Evolutionary conservation across 2,888 invertebrate genomes (phyloP).

Genomic region (Tinea semifulvella): DNA sequence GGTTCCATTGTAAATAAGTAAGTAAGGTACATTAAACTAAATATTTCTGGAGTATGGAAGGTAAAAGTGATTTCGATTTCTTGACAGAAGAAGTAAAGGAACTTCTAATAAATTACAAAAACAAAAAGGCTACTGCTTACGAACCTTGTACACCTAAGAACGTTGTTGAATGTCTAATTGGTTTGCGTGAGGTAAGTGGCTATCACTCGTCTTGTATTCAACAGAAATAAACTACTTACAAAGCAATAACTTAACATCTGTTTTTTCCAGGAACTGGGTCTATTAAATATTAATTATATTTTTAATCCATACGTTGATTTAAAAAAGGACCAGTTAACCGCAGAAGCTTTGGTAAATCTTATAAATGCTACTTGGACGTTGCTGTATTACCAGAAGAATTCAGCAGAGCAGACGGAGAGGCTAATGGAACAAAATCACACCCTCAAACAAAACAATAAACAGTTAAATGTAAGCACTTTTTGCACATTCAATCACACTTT

Average conservation of each 20-base stretch:
- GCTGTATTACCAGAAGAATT: slow-evolving; percentile 41
- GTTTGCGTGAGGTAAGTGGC: slow-evolving; percentile 44
- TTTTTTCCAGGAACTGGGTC: slow-evolving; percentile 40
- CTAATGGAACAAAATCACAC: slow-evolving; percentile 45
- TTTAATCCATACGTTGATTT: slow-evolving; percentile 52
- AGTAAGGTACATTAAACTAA: too few species aligned
- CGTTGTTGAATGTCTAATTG: slow-evolving; percentile 49
- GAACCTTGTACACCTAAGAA: slow-evolving; percentile 51
- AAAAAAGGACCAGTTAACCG: slow-evolving; percentile 28
- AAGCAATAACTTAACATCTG: too few species aligned
- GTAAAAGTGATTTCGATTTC: slow-evolving; percentile 7
- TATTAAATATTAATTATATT: slow-evolving; percentile 42
- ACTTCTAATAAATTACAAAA: slow-evolving; percentile 47
- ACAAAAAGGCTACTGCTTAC: slow-evolving; percentile 45
- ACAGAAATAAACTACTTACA: too few species aligned
- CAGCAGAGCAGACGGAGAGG: slow-evolving; percentile 34
- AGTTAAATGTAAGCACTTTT: slow-evolving; percentile 44
- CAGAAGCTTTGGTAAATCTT: slow-evolving; percentile 43
- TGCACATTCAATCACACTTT: too few species aligned
- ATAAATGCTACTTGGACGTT: slow-evolving; percentile 48
- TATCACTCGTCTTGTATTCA: too few species aligned
- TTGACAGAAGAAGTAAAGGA: slow-evolving; percentile 57
- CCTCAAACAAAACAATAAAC: slow-evolving; percentile 46
- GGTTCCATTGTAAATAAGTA: too few species aligned
- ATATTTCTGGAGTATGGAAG: not conserved